Evolutionary conservation across 2,888 invertebrate genomes (phyloP).

Genomic region (Lasioglossum marginatum): DNA sequence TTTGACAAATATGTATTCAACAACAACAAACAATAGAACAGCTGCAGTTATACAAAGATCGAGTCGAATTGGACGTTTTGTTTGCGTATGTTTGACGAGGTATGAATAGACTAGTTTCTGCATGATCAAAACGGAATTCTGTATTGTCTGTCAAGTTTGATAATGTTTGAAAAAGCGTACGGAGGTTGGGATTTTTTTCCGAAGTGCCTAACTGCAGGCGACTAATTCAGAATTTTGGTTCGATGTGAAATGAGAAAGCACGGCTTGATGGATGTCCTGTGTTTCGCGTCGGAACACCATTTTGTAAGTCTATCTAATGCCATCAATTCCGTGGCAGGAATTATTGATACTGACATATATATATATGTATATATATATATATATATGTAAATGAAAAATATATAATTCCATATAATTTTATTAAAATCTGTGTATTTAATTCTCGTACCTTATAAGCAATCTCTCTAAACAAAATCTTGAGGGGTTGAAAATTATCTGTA

Average conservation of each 20-base stretch:
- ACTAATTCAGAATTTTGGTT: not conserved
- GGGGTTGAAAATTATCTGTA: not conserved
- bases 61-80: not conserved
- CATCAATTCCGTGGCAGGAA: conserved; percentile 26
- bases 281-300: conserved; percentile 12
- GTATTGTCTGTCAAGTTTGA: not conserved
- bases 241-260: conserved; percentile 1
- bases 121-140: not conserved
- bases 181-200: not conserved
- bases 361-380: not conserved
- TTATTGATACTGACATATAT: conserved; percentile 30
- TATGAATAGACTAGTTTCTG: too few species aligned
- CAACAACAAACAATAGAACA: not conserved
- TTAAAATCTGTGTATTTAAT: conserved; percentile 34
- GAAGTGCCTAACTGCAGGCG: conserved; percentile 1
- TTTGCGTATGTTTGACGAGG: not conserved
- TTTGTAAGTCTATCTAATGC: conserved; percentile 9
- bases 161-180: not conserved
- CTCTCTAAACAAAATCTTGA: not conserved
- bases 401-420: conserved; percentile 61
- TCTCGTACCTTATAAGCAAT: not conserved
- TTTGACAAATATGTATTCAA: not conserved
- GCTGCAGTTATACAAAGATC: not conserved
- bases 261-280: conserved; percentile 2
- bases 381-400: conserved; percentile 55